These are phyloP conservation scores for Sternotherus odoratus DNA, from an alignment of 2,797 vertebrate species.

Conservation along the genomic window DNA sequence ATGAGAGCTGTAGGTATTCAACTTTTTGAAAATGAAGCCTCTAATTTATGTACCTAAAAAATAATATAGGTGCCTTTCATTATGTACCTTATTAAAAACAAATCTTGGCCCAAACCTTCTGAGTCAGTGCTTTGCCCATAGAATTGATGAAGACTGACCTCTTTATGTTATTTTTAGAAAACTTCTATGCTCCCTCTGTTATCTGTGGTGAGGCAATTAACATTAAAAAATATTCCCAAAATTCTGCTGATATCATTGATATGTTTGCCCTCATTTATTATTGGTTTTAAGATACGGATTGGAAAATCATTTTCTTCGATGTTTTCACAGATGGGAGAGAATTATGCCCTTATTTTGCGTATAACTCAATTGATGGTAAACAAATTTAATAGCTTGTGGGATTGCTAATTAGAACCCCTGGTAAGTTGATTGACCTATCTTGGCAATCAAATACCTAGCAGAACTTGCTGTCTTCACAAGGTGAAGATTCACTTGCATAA, in stretches of 20 bases:
- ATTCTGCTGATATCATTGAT: slow-evolving; percentile 36
- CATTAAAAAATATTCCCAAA: slow-evolving; percentile 38
- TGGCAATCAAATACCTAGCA: slow-evolving; percentile 35
- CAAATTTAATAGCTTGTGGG: slow-evolving; percentile 60
- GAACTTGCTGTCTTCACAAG: slow-evolving; percentile 39
- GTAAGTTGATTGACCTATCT: slow-evolving; percentile 57
- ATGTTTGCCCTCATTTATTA: slow-evolving; percentile 53
- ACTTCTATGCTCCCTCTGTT: not conserved
- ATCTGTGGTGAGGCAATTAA: slow-evolving; percentile 44
- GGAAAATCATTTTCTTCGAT: slow-evolving; percentile 47
- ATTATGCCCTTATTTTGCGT: slow-evolving; percentile 15
- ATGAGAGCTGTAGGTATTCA: not conserved
- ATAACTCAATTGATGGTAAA: slow-evolving; percentile 58
- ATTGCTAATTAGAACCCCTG: slow-evolving; percentile 67
- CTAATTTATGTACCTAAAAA: not conserved
- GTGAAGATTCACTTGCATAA: slow-evolving; percentile 17
- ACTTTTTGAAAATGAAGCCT: not conserved
- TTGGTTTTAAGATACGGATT: slow-evolving; percentile 34
- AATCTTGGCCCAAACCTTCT: no score
- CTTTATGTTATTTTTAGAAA: not conserved
- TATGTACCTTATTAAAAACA: no score
- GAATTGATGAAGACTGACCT: no score
- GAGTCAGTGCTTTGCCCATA: no score
- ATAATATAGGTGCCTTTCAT: no score
- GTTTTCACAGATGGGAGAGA: slow-evolving; percentile 47